phyloP scores from a whole-genome alignment of 2,113 vertebrate genomes.

The Phrynosoma platyrhinos region DNA sequence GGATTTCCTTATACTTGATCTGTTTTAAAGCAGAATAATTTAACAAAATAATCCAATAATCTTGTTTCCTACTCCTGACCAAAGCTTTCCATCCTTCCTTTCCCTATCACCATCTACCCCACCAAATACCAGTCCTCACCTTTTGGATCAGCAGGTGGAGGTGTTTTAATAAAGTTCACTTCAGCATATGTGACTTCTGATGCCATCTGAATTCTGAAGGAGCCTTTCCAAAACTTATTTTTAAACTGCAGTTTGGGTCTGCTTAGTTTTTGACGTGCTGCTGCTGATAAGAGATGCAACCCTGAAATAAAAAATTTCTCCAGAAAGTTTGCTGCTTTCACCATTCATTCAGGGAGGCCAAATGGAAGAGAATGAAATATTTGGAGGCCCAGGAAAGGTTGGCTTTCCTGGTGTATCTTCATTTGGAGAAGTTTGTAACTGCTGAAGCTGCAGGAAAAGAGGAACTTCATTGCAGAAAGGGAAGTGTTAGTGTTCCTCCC shows the following conservation, averaged over 20 bases:
- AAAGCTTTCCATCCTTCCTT: neutral
- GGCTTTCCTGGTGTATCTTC: neutral
- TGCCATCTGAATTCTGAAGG: slow-evolving; percentile 50
- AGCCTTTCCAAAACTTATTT: neutral
- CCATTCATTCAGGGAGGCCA: neutral
- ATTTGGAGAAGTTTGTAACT: neutral
- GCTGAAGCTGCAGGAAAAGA: neutral
- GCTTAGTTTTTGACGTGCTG: neutral
- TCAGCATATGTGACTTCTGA: slow-evolving; percentile 69
- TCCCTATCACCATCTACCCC: neutral
- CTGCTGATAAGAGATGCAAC: neutral
- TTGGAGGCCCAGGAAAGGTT: neutral
- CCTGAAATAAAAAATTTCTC: neutral
- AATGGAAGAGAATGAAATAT: neutral
- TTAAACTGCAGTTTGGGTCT: neutral
- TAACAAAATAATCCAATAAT: no score
- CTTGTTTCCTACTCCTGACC: neutral
- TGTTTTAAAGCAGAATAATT: neutral
- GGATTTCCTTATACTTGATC: neutral
- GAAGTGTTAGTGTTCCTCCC: neutral
- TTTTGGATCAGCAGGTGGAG: neutral
- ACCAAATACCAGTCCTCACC: slow-evolving; percentile 44
- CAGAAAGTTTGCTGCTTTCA: no score
- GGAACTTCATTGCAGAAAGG: neutral
- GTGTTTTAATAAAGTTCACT: slow-evolving; percentile 57